Percentiles rank a stretch among this genome's conserved stretches.
phyloP scores from a whole-genome alignment of 2,888 invertebrate genomes.

The Oeneis ivallda region DNA sequence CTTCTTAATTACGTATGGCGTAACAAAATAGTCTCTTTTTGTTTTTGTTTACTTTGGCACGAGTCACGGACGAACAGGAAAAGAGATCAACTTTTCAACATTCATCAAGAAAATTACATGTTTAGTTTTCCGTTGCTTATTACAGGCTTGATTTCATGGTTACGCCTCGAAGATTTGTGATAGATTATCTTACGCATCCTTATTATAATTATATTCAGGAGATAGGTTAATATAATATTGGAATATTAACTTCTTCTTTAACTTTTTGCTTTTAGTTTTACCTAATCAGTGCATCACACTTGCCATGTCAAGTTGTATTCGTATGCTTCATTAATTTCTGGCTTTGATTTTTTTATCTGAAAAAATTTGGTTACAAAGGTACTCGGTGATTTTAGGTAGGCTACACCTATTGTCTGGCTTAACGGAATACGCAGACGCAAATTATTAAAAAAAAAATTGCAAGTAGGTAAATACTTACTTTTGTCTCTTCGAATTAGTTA shows the following conservation, averaged over 20 bases:
- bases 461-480: too few relatives aligned
- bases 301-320: too few relatives aligned
- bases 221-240: background rate
- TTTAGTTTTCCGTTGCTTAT: constrained; percentile 27
- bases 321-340: too few relatives aligned
- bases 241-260: background rate
- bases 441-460: too few relatives aligned
- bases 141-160: constrained; percentile 17
- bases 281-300: background rate
- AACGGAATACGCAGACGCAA: too few relatives aligned
- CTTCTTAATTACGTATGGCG: constrained; percentile 49
- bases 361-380: too few relatives aligned
- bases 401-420: too few relatives aligned
- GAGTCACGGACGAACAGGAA: constrained; percentile 38
- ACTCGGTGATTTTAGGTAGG: too few relatives aligned
- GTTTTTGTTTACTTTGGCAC: constrained; percentile 54
- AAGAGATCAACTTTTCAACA: constrained; percentile 42
- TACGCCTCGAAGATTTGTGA: background rate
- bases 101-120: constrained; percentile 37
- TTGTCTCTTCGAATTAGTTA: too few relatives aligned
- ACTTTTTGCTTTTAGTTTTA: background rate
- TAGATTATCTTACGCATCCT: constrained; percentile 3
- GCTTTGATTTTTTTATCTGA: too few relatives aligned
- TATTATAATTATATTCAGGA: constrained; percentile 1
- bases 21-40: constrained; percentile 45